Conservation (phyloP, 2,888 invertebrate genomes). For the Octonoba sinensis region DNA sequence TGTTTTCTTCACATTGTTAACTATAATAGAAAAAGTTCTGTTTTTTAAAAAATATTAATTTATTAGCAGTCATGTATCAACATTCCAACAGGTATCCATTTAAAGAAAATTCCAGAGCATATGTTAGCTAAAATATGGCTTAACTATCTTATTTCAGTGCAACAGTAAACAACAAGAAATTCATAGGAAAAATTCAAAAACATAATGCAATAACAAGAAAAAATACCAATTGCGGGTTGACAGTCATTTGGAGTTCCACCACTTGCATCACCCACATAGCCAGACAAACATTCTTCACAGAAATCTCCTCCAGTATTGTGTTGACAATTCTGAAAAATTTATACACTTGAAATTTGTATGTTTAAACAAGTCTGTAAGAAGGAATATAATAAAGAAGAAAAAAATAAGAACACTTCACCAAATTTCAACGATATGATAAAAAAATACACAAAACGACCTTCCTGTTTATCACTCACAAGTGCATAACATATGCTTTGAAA, state of each 20-base stretch:
- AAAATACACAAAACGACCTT: neutral
- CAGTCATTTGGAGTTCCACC: slow-evolving; percentile 75
- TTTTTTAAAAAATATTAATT: no score
- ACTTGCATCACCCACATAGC: slow-evolving; percentile 79
- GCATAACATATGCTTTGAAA: neutral
- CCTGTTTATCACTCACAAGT: neutral
- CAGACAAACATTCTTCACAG: slow-evolving; percentile 86
- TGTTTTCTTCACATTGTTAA: no score
- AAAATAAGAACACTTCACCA: neutral
- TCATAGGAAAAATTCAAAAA: neutral
- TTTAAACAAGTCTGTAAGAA: neutral
- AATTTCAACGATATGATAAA: neutral
- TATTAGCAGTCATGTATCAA: no score
- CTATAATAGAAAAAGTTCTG: no score
- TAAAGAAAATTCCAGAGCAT: no score
- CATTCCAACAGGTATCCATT: no score
- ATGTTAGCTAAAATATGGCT: no score
- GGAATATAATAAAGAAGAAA: neutral
- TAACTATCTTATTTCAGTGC: no score
- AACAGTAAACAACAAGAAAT: no score
- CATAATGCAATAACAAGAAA: neutral
- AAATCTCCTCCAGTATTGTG: slow-evolving; percentile 88
- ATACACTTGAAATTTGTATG: neutral
- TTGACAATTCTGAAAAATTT: slow-evolving; percentile 80
- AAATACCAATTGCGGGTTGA: slow-evolving; percentile 67